Evolutionary conservation across 2,888 invertebrate genomes (phyloP).

Genomic region (Phoronis australis): DNA sequence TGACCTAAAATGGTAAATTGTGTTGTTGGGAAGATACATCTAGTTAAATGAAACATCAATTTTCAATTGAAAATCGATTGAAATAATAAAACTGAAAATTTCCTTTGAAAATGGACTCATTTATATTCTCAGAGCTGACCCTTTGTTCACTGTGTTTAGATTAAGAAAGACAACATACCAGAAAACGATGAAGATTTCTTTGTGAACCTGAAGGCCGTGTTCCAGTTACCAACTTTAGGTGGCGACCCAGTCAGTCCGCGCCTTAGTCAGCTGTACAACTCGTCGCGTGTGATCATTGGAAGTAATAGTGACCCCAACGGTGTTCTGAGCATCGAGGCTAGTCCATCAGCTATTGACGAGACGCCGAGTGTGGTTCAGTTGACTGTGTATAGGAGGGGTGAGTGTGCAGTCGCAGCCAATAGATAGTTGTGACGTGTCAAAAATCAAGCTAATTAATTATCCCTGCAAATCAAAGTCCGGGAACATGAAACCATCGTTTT

Average conservation of each 20-base stretch:
- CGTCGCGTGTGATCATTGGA: constrained; percentile 30
- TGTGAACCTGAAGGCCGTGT: constrained; percentile 36
- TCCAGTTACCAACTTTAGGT: constrained; percentile 32
- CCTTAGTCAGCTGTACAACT: constrained; percentile 23
- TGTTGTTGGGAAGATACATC: no score
- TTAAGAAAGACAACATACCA: constrained; percentile 36
- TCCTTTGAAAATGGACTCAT: no score
- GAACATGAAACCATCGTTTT: no score
- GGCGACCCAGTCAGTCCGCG: constrained; percentile 33
- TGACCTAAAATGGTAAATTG: no score
- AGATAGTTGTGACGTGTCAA: no score
- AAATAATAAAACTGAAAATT: no score
- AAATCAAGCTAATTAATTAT: no score
- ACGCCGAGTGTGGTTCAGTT: neutral
- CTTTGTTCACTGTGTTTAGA: constrained; percentile 26
- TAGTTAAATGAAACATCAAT: no score
- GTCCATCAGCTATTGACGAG: neutral
- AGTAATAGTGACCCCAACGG: constrained; percentile 47
- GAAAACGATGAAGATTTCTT: constrained; percentile 40
- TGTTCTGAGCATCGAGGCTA: constrained; percentile 25
- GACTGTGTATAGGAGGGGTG: neutral
- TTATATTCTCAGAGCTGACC: no score
- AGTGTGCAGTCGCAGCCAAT: no score
- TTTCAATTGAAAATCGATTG: no score
- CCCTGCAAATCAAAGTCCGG: no score